phyloP scores from a whole-genome alignment of 2,113 vertebrate genomes.

The Rhadina sibilatrix region DNA sequence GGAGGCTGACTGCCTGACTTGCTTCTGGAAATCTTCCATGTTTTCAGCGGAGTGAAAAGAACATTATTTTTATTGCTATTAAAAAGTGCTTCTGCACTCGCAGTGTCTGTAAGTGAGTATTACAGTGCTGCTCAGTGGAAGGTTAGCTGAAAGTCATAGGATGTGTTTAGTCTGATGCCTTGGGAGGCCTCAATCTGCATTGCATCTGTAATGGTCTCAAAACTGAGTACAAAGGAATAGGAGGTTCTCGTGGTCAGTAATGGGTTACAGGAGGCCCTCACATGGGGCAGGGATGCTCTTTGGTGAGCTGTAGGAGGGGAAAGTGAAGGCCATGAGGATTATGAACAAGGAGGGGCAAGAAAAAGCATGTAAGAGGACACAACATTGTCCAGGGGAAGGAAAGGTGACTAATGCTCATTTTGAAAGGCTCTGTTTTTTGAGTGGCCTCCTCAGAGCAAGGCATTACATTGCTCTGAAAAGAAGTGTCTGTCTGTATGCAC shows the following conservation, averaged over 20 bases:
- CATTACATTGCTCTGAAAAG: not conserved
- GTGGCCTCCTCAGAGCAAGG: not conserved
- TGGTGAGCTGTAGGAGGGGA: not conserved
- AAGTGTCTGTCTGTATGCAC: not conserved
- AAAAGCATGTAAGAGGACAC: not conserved
- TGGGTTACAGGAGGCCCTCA: not conserved
- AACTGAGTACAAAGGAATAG: not conserved
- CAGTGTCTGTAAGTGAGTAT: not conserved
- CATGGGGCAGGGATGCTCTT: fast-evolving
- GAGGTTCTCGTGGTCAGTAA: not conserved
- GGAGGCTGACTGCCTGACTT: constrained; percentile 39
- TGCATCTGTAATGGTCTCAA: not conserved
- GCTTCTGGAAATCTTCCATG: constrained; percentile 36
- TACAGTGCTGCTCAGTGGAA: constrained; percentile 31
- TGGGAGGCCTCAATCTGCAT: not conserved
- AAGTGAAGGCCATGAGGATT: not conserved
- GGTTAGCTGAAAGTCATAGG: constrained; percentile 24
- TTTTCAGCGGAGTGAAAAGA: constrained; percentile 13
- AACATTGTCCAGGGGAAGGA: not conserved
- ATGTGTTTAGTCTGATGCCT: not conserved
- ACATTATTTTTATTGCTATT: constrained; percentile 46
- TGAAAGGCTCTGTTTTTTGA: not conserved
- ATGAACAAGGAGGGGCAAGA: not conserved
- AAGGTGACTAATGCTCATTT: not conserved
- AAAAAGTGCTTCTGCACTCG: not conserved